These are phyloP conservation scores for Metopia argyrocephala DNA, from an alignment of 2,888 invertebrate species.

Conservation along the genomic window DNA sequence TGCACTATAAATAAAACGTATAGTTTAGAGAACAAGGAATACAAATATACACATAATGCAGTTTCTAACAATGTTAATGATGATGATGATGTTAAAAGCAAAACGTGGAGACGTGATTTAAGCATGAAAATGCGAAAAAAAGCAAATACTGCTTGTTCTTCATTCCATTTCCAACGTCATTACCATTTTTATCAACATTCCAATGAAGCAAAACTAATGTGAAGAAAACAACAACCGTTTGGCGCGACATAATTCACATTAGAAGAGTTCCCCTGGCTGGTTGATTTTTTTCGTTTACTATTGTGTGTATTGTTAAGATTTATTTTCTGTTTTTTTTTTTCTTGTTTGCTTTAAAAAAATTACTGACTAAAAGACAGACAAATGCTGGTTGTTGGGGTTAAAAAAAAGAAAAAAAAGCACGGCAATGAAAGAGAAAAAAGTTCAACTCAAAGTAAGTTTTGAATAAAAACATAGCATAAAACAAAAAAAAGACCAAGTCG, in stretches of 20 bases:
- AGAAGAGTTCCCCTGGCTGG: conserved; percentile 37
- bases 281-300: conserved; percentile 22
- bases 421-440: conserved; percentile 21
- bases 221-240: conserved; percentile 62
- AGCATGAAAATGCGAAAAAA: background rate
- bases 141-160: conserved; percentile 6
- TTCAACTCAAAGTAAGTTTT: conserved; percentile 25
- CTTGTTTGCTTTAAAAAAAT: conserved; percentile 9
- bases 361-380: background rate
- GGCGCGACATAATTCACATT: conserved; percentile 63
- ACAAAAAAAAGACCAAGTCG: conserved; percentile 4
- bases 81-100: conserved; percentile 19
- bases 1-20: background rate
- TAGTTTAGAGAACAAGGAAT: conserved; percentile 27
- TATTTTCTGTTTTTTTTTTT: conserved; percentile 1
- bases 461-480: background rate
- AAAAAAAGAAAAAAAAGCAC: conserved; percentile 1
- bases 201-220: conserved; percentile 57
- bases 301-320: conserved; percentile 29
- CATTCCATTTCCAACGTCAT: conserved; percentile 6
- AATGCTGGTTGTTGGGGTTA: conserved; percentile 1
- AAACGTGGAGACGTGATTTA: conserved; percentile 34
- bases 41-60: no score
- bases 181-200: conserved; percentile 53
- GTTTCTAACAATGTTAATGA: background rate